These are phyloP conservation scores for Ptilodon capucinus DNA, from an alignment of 2,888 invertebrate genomes.

Conservation along the genomic window DNA sequence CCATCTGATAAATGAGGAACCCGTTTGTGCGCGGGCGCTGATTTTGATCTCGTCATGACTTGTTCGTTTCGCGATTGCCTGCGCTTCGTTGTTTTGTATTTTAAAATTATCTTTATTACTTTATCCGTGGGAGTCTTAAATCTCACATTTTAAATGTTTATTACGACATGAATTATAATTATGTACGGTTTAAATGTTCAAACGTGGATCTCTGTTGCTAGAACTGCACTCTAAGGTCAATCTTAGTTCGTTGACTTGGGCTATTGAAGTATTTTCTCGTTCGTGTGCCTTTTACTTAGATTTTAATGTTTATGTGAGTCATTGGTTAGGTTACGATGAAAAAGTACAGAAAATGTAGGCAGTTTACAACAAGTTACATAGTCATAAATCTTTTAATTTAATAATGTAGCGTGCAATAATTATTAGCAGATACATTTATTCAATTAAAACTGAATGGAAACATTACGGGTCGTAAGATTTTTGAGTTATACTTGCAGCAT, in stretches of 20 bases:
- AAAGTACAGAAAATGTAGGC: background rate
- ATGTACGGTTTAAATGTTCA: conserved; percentile 46
- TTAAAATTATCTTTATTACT: conserved; percentile 75
- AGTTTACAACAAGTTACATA: too few species aligned
- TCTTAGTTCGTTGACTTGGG: conserved; percentile 9
- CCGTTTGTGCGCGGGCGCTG: conserved; percentile 59
- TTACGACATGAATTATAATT: conserved; percentile 59
- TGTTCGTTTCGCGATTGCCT: conserved; percentile 54
- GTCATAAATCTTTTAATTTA: too few species aligned
- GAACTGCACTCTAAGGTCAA: conserved; percentile 2
- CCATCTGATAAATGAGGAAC: conserved; percentile 73
- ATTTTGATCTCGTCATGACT: conserved; percentile 63
- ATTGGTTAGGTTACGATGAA: background rate
- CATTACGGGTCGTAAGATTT: too few species aligned
- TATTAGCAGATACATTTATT: too few species aligned
- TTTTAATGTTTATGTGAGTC: background rate
- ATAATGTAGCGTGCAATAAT: too few species aligned
- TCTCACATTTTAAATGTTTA: conserved; percentile 57
- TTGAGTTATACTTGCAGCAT: too few species aligned
- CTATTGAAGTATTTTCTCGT: background rate
- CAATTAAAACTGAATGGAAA: too few species aligned
- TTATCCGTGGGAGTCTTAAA: conserved; percentile 65
- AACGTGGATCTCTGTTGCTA: conserved; percentile 28
- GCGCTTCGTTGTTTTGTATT: conserved; percentile 58
- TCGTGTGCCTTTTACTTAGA: background rate